phyloP scores from a whole-genome alignment of 2,888 invertebrate species.

The Protonemura montana region DNA sequence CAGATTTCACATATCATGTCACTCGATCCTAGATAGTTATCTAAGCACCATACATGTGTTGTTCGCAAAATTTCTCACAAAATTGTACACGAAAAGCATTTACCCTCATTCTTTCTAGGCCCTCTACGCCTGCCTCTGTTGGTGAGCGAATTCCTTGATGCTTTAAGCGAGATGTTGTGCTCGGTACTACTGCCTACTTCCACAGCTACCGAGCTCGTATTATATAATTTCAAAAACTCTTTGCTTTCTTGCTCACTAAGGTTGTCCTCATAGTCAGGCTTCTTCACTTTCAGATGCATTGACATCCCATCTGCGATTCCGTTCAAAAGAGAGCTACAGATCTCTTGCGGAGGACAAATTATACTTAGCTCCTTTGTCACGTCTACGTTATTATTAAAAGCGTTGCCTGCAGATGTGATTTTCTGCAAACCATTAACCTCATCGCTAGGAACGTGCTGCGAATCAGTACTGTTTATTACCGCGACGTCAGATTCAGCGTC shows the following conservation, averaged over 20 bases:
- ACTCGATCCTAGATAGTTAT: no score
- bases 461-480: conserved; percentile 43
- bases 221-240: conserved; percentile 10
- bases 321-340: background rate
- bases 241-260: background rate
- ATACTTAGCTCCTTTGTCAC: background rate
- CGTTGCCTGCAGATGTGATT: background rate
- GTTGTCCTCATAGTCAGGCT: background rate
- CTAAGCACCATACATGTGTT: background rate
- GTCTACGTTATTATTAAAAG: background rate
- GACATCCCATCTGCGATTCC: background rate
- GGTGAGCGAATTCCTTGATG: background rate
- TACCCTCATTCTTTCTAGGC: background rate
- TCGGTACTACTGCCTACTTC: background rate
- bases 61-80: background rate
- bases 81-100: background rate
- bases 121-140: background rate
- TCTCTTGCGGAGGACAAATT: conserved; percentile 10
- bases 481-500: conserved; percentile 52
- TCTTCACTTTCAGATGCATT: background rate
- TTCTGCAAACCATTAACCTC: background rate
- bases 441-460: conserved; percentile 53
- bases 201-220: background rate
- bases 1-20: no score
- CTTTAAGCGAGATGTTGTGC: background rate